Conservation (phyloP, 2,888 invertebrate species). For the Scaptomyza cyrtandrae region DNA sequence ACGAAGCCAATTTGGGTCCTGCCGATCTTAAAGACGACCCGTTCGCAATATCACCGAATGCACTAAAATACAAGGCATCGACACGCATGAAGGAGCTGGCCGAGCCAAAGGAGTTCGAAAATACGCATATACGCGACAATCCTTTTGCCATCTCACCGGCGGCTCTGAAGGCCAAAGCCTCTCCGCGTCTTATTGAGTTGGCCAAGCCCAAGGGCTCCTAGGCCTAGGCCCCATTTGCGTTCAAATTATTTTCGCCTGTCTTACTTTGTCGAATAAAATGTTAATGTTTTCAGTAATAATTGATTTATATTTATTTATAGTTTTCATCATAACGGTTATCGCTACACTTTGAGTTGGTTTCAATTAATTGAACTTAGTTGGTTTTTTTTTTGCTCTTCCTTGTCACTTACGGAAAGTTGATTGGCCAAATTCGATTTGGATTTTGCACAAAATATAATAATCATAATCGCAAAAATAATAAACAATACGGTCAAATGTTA, state of each 20-base stretch:
- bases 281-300: conserved; percentile 21
- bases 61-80: conserved; percentile 85
- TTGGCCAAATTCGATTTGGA: conserved; percentile 37
- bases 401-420: conserved; percentile 26
- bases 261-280: conserved; percentile 22
- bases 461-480: conserved; percentile 57
- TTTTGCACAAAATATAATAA: conserved; percentile 40
- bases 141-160: conserved; percentile 85
- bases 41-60: conserved; percentile 85
- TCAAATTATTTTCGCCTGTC: conserved; percentile 4
- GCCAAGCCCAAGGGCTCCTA: conserved; percentile 84
- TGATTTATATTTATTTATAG: conserved; percentile 35
- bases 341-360: conserved; percentile 40
- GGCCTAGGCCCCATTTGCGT: background rate
- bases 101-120: conserved; percentile 84
- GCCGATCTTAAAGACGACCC: conserved; percentile 85
- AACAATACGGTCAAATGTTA: conserved; percentile 56
- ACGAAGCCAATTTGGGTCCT: conserved; percentile 77
- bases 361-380: conserved; percentile 19
- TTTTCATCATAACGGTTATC: conserved; percentile 29
- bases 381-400: conserved; percentile 35
- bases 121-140: conserved; percentile 84
- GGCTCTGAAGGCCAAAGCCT: conserved; percentile 85
- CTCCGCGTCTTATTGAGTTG: conserved; percentile 85
- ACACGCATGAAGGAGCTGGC: conserved; percentile 85